Conservation (phyloP, 2,888 invertebrate species). For the Pyrocoelia pectoralis region DNA sequence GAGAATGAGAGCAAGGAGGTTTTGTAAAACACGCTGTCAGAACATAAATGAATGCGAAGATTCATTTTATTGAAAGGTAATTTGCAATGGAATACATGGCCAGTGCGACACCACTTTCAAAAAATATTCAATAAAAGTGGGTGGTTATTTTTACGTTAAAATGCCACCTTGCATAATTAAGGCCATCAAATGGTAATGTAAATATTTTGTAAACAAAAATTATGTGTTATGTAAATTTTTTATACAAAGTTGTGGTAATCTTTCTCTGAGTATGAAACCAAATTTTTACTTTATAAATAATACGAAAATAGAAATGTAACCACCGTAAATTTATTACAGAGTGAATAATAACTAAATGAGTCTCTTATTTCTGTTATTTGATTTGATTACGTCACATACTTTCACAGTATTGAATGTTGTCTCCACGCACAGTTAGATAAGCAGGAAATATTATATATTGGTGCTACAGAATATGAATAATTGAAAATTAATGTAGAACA, state of each 20-base stretch:
- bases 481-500: constrained; percentile 26
- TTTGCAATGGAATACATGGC: not conserved
- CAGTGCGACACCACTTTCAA: not conserved
- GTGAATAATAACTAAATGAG: not conserved
- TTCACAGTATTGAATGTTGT: constrained; percentile 29
- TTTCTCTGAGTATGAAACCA: no score
- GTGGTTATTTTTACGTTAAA: not conserved
- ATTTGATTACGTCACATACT: constrained; percentile 28
- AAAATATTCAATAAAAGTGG: not conserved
- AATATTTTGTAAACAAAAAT: not conserved
- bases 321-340: constrained; percentile 13
- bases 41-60: not conserved
- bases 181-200: not conserved
- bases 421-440: constrained; percentile 24
- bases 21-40: not conserved
- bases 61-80: not conserved
- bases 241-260: not conserved
- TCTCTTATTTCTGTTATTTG: constrained; percentile 22
- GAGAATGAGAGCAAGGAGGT: constrained; percentile 1
- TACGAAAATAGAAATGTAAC: not conserved
- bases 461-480: not conserved
- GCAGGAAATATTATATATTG: constrained; percentile 25
- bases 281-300: no score
- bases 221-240: constrained; percentile 2
- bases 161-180: constrained; percentile 3